Conservation (phyloP, 2,113 vertebrate species). For the Toxotes chatareus region DNA sequence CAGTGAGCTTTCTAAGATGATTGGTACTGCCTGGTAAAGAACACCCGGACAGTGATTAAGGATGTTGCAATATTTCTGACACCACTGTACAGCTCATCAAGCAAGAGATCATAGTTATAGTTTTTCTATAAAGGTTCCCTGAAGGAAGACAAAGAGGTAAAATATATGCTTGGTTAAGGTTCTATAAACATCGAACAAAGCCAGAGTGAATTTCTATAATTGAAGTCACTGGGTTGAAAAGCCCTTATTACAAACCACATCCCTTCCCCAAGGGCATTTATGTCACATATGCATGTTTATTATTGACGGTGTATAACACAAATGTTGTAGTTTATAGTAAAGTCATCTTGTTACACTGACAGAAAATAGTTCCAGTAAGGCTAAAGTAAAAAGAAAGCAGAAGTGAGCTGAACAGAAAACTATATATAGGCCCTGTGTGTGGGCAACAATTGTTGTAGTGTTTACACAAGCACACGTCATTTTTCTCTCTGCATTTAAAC, state of each 20-base stretch:
- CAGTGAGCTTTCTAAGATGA: not conserved
- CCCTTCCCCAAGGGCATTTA: not conserved
- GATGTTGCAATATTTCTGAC: constrained; percentile 20
- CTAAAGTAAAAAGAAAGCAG: not conserved
- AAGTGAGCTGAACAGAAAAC: not conserved
- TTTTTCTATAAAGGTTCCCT: not conserved
- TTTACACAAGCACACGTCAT: not conserved
- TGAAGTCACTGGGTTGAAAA: not conserved
- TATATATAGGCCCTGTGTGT: not conserved
- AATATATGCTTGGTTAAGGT: not conserved
- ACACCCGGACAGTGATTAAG: not conserved
- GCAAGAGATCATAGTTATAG: not conserved
- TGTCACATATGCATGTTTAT: not conserved
- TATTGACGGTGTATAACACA: not conserved
- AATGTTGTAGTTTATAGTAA: not conserved
- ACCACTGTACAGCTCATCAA: not conserved
- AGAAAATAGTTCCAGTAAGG: not conserved
- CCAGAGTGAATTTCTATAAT: constrained; percentile 3
- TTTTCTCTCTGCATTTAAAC: not conserved
- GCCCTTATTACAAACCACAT: not conserved
- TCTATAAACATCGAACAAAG: not conserved
- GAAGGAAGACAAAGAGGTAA: not conserved
- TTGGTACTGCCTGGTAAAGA: not conserved
- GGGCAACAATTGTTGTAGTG: not conserved
- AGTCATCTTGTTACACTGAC: not conserved